phyloP scores from a whole-genome alignment of 2,888 invertebrate genomes.

The Bruchidius siliquastri region DNA sequence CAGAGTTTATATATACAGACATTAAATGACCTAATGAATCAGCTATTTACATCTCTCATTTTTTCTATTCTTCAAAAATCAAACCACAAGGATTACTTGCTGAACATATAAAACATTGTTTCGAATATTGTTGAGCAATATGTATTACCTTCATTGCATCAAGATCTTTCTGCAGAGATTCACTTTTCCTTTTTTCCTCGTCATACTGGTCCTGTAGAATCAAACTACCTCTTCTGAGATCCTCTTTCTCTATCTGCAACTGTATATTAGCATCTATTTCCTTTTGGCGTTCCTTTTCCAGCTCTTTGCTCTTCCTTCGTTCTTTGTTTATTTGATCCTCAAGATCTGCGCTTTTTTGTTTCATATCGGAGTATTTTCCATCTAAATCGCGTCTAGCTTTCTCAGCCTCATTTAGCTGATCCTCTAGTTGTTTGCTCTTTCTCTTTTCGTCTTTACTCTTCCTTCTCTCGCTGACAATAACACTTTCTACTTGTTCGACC shows the following conservation, averaged over 20 bases:
- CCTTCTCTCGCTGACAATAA: conserved; percentile 26
- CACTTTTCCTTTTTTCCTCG: conserved; percentile 11
- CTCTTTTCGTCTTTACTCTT: conserved; percentile 28
- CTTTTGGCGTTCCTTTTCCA: conserved; percentile 6
- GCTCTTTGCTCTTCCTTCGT: not conserved
- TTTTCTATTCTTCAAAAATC: too few species aligned
- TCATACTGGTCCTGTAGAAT: conserved; percentile 6
- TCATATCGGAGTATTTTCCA: conserved; percentile 6
- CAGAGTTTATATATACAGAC: too few species aligned
- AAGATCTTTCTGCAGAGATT: conserved; percentile 2
- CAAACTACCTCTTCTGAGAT: conserved; percentile 10
- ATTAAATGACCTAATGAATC: too few species aligned
- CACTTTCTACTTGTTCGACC: conserved; percentile 28
- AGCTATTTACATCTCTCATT: too few species aligned
- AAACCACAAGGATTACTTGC: too few species aligned
- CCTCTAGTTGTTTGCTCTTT: conserved; percentile 16
- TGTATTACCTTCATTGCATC: not conserved
- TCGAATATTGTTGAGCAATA: too few species aligned
- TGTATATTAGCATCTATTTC: conserved; percentile 5
- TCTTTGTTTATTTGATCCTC: not conserved
- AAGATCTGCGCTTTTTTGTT: conserved; percentile 11
- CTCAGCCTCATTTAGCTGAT: conserved; percentile 13
- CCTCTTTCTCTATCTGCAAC: conserved; percentile 4
- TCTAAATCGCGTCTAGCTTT: conserved; percentile 10
- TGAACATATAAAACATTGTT: too few species aligned